phyloP scores from a whole-genome alignment of 92 coral and sea anemone genomes.

The Zoanthus sociatus region DNA sequence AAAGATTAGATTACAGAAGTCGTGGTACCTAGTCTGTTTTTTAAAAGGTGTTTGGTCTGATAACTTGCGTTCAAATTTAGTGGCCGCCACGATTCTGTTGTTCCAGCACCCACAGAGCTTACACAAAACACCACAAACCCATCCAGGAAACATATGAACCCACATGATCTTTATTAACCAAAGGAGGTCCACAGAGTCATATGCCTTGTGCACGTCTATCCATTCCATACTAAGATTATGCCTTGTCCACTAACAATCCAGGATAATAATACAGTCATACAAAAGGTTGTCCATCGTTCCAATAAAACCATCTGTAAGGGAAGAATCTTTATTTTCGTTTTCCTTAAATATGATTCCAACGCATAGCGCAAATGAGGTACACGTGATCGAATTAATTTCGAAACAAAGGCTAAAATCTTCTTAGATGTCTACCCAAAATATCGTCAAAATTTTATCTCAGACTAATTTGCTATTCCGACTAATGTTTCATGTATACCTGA shows the following conservation, averaged over 20 bases:
- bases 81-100: background rate
- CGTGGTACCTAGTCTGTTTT: background rate
- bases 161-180: slow-evolving; percentile 10
- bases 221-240: slow-evolving; percentile 66
- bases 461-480: too few relatives aligned
- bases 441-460: too few relatives aligned
- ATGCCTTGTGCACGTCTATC: background rate
- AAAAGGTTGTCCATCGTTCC: slow-evolving; percentile 50
- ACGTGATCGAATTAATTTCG: too few relatives aligned
- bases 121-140: background rate
- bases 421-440: too few relatives aligned
- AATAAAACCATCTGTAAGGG: slow-evolving; percentile 26
- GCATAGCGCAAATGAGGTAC: too few relatives aligned
- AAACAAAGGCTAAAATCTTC: too few relatives aligned
- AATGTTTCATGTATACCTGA: too few relatives aligned
- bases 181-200: background rate
- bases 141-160: background rate
- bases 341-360: too few relatives aligned
- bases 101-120: slow-evolving; percentile 1
- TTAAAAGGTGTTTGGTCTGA: background rate
- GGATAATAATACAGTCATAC: background rate
- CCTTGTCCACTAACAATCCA: background rate
- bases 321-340: too few relatives aligned
- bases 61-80: background rate
- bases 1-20: too few relatives aligned